Conservation (phyloP, 2,797 vertebrate species). For the Oreochromis mossambicus region DNA sequence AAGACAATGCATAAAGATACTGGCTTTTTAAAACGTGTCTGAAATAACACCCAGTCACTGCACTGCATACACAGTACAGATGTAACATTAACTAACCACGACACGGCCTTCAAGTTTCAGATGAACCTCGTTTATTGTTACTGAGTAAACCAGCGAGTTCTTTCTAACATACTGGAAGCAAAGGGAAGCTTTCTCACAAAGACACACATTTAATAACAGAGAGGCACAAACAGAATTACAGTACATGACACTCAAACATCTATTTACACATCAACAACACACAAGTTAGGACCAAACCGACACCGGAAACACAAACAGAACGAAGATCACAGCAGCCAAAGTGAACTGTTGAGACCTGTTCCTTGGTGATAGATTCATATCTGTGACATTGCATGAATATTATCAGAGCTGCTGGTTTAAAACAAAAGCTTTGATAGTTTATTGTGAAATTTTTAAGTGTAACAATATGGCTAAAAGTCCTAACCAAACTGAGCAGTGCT, state of each 20-base stretch:
- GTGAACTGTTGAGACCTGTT: background rate
- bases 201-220: background rate
- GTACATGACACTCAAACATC: background rate
- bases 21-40: background rate
- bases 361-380: background rate
- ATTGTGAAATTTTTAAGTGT: background rate
- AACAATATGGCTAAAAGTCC: background rate
- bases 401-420: background rate
- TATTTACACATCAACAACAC: background rate
- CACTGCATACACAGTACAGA: background rate
- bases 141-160: background rate
- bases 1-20: background rate
- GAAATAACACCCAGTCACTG: background rate
- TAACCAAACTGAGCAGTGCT: background rate
- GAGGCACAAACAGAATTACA: conserved; percentile 20
- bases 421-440: background rate
- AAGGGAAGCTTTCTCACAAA: background rate
- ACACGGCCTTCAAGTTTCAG: background rate
- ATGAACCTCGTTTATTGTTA: background rate
- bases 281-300: background rate
- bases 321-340: background rate
- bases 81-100: background rate
- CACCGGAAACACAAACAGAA: rapidly evolving
- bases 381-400: background rate
- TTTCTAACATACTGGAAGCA: background rate